Base-by-base conservation (phyloP, 1,140 invertebrate species). In the Drosophila melanogaster region DNA sequence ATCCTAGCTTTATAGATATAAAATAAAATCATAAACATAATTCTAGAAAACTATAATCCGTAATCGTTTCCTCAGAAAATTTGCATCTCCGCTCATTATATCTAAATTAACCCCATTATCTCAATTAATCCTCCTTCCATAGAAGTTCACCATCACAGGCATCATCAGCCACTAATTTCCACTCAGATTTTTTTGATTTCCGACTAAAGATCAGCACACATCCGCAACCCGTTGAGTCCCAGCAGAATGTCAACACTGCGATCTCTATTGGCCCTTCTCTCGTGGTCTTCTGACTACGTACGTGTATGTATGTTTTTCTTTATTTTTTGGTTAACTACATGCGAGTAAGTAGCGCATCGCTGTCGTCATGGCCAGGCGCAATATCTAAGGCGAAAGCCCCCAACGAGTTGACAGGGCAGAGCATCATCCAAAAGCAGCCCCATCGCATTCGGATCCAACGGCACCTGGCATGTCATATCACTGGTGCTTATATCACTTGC, bases 381-480 rank as follows among this genome's bases (percentile, higher is more conserved):
- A 87, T 70, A 57, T 56, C 62, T 40, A 55, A 66, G 43, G 40
- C 66, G 37, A 67, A 67, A 73, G 70, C 40, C 51, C 66, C 67
- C 79, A 56, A 53, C 49, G 62, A 87, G 84, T 73, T 83, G 83
- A 83, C 83, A 84, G 80, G 47, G 40, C 80, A 69, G 71, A 35
- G 64, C 62, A 57, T 30, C 59, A 57, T 47, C 61, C 61, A 19
- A 53, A 41, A 79, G 49, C 71, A 59, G 54, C 62, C 55, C 49
- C 57, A 57, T 51, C 46, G 44, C 43, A 54, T 46, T 51, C 50
- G 44, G 33, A 54, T 51, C 64, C 53, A 60, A 59, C 74, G 69
- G 78, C 90, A 91, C 90, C 90, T 91, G 90, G 70, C 85, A 70
- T 90, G 86, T 91, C 79, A 91, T 91, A 83, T 91, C 90, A 91